Evolutionary conservation across 2,797 vertebrate species (phyloP).

Genomic region (Lacerta agilis): DNA sequence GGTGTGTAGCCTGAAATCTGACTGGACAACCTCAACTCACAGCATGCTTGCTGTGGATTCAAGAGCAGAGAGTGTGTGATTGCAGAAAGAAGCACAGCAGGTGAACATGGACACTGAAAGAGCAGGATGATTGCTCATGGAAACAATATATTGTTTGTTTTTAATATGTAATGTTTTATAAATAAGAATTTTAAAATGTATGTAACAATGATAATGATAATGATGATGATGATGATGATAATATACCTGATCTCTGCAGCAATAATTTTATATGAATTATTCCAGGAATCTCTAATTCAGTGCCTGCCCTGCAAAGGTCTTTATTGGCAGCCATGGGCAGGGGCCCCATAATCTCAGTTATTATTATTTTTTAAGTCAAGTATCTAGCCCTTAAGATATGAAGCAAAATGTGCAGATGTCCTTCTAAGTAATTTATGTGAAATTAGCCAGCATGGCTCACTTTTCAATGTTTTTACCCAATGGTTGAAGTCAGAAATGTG

Average conservation of each 20-base stretch:
- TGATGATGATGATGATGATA: background rate
- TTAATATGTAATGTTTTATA: constrained; percentile 40
- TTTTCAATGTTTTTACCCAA: too few relatives aligned
- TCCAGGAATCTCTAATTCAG: background rate
- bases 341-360: too few relatives aligned
- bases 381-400: too few relatives aligned
- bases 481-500: too few relatives aligned
- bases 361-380: too few relatives aligned
- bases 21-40: background rate
- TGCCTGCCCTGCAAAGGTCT: too few relatives aligned
- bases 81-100: constrained; percentile 37
- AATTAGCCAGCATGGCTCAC: too few relatives aligned
- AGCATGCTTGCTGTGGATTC: background rate
- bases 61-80: background rate
- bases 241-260: background rate
- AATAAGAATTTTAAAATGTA: constrained; percentile 27
- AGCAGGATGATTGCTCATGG: constrained; percentile 31
- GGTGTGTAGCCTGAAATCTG: background rate
- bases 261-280: background rate
- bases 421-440: too few relatives aligned
- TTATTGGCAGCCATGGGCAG: too few relatives aligned
- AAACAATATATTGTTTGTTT: constrained; percentile 44
- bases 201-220: constrained; percentile 36
- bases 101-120: background rate
- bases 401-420: too few relatives aligned